Evolutionary conservation across 1,140 invertebrate species (phyloP), one percentile per base, ranked within the genome.

Genomic region (Drosophila ercepeae): DNA sequence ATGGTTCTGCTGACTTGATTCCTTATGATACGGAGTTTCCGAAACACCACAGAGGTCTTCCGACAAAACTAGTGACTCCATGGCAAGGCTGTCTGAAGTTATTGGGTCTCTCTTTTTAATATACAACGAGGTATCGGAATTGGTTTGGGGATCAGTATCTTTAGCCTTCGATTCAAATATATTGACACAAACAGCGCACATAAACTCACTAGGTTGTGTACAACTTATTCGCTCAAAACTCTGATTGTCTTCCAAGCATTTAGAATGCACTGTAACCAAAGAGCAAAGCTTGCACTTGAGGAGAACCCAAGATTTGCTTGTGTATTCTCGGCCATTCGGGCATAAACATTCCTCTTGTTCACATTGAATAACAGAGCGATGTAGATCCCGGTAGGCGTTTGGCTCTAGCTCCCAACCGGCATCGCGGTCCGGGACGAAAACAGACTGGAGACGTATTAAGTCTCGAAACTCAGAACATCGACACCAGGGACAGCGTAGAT

Each of bases 401-500:
- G n/a, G 60, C 36, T 84, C 63, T 0, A 8, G 46, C 42, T 90
- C 89, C 89, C 89, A 90, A 4, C 13, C 41, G 0, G 89, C 89
- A 45, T 90, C 89, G 3, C 84, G 71, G 51, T 90, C 74, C 0
- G 89, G 89, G 4, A 90, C 89, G 55, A 71, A 90, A 5, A 90
- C 48, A 1, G 81, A 78, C 42, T 88, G 76, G 25, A 49, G 34
- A 0, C 68, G 70, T 1, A 90, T 69, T 0, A 50, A 14, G 0
- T 88, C 60, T 0, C 77, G 81, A 19, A 90, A 90, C 1, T 59
- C 23, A 1, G 55, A 36, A 0, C 55, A 39, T 0, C 75, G 61
- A n/a, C 89, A 90, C 89, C 89, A 90, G 5, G 89, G 58, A 39
- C 89, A 90, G 0, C 45, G 34, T n/a, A 90, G 51, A 71, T 89